phyloP scores from a whole-genome alignment of 2,113 vertebrate species.

The Nycticryphes semicollaris region DNA sequence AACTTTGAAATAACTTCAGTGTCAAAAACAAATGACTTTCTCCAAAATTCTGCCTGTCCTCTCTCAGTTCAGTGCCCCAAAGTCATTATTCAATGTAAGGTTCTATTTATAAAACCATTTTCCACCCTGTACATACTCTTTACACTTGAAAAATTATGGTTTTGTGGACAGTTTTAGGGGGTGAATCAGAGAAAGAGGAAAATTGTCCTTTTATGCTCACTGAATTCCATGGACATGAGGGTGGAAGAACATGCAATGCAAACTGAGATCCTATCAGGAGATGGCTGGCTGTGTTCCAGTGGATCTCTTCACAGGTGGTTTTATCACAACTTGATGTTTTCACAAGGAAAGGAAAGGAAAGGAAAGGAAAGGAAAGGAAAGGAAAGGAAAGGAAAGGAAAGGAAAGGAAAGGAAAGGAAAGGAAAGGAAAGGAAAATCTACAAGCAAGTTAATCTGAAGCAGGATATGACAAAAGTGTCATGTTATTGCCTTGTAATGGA shows the following conservation, averaged over 20 bases:
- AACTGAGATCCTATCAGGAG: slow-evolving; percentile 22
- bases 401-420: no score
- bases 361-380: no score
- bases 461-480: not conserved
- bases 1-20: slow-evolving; percentile 69
- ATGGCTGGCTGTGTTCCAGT: not conserved
- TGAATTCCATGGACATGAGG: not conserved
- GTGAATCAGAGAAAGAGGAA: slow-evolving; percentile 30
- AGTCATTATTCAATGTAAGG: slow-evolving; percentile 52
- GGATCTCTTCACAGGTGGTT: not conserved
- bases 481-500: not conserved
- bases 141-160: slow-evolving; percentile 48
- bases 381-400: no score
- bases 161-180: slow-evolving; percentile 50
- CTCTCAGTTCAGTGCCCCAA: slow-evolving; percentile 47
- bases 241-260: not conserved
- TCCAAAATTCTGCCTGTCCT: slow-evolving; percentile 41
- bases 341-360: not conserved
- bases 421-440: not conserved
- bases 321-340: slow-evolving; percentile 57
- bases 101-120: slow-evolving; percentile 61
- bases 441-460: slow-evolving; percentile 23
- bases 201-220: slow-evolving; percentile 48
- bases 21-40: slow-evolving; percentile 65
- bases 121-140: slow-evolving; percentile 22